Percentiles rank a stretch among this genome's conserved stretches.
Conservation (phyloP, 2,113 vertebrate genomes). For the Lycaon pictus region DNA sequence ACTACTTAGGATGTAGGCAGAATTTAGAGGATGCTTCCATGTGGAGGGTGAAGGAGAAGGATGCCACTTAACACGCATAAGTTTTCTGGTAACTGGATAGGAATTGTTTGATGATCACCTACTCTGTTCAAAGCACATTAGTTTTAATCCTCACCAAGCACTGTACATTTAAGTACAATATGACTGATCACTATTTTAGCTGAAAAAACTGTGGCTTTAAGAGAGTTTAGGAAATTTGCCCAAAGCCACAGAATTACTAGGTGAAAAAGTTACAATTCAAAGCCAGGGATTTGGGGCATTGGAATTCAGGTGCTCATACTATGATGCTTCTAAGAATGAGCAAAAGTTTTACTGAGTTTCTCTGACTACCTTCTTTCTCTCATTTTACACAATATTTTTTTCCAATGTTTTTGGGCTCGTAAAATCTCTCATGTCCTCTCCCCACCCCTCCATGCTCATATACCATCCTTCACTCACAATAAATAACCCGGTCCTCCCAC, state of each 20-base stretch:
- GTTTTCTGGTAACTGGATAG: background rate
- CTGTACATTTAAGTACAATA: background rate
- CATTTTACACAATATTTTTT: background rate
- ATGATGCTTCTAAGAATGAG: background rate
- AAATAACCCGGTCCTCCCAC: constrained; percentile 9
- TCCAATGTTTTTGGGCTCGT: background rate
- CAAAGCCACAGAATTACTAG: constrained; percentile 13
- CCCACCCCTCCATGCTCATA: background rate
- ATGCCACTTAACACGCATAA: background rate
- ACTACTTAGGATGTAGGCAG: background rate
- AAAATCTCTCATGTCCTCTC: background rate
- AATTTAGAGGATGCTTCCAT: background rate
- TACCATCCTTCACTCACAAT: background rate
- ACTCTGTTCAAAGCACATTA: background rate
- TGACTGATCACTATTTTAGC: background rate
- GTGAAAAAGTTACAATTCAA: background rate
- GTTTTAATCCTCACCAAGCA: constrained; percentile 30
- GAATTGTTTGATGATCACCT: background rate
- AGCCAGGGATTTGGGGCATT: background rate
- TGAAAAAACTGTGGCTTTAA: background rate
- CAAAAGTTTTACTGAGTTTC: background rate
- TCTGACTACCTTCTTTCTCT: background rate
- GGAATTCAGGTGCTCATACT: background rate
- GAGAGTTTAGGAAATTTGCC: constrained; percentile 1
- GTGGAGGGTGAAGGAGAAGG: background rate